Evolutionary conservation across 2,797 vertebrate genomes (phyloP), one percentile per base, ranked within the genome.

Genomic region (Anomalospiza imberbis): DNA sequence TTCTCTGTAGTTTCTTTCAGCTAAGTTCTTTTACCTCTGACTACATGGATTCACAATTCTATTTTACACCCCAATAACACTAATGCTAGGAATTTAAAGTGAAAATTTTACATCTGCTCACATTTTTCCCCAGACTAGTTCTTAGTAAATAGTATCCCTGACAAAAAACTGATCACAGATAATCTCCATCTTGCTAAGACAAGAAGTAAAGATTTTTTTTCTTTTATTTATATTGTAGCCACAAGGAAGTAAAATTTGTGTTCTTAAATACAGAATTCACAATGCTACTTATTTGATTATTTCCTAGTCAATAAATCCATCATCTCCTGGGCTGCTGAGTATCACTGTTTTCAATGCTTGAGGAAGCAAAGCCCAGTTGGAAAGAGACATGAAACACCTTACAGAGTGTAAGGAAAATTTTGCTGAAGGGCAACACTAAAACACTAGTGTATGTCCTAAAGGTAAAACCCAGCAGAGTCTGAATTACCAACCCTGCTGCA

Each of bases 261-360:
- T 45, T 21, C 36, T 82, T 61, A 74, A 57, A 84, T 28, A 45
- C 22, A 70, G 60, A 84, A 90, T 66, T 81, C 51, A 63, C 38
- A 55, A 34, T 50, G 21, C 15, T 66, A 48, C 50, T 80, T 45
- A 16, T 75, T 70, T 90, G 73, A 73, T 70, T 95, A 84, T 81
- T 95, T 96, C 45, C 66, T 78, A 36, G 73, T 82, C 76, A 78
- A 71, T 88, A 95, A 88, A 89, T 84, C 82, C 63, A 79, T 89
- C 73, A 40, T 71, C 55, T 76, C 38, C 53, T 54, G 17, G 20
- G 54, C 62, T 55, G 83, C 74, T 83, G 73, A 92, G 40, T 68
- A 90, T 93, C 63, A 32, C 80, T 73, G 18, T 60, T 79, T 85
- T 82, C 68, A 90, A 82, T 26, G 44, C 20, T 62, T 55, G 67